Conservation (phyloP, 2,888 invertebrate species). For the Pollenia angustigena region DNA sequence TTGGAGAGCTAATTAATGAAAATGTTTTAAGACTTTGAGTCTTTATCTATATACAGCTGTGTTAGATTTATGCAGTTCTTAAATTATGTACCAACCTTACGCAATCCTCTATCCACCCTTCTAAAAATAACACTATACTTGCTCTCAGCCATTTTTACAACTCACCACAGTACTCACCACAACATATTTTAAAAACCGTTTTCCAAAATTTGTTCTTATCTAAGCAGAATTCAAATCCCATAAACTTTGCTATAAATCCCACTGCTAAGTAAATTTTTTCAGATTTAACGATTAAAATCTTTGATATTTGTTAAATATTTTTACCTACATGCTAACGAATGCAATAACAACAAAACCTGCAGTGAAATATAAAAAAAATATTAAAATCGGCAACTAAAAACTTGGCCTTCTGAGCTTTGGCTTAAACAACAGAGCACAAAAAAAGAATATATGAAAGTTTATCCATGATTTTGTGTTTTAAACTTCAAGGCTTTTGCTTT, state of each 20-base stretch:
- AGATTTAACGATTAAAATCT: slow-evolving; percentile 19
- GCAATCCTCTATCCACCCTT: too few relatives aligned
- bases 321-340: background rate
- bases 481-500: slow-evolving; percentile 48
- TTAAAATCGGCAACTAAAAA: slow-evolving; percentile 1
- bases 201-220: background rate
- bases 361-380: background rate
- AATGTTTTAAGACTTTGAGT: too few relatives aligned
- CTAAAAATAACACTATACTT: too few relatives aligned
- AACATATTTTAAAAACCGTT: background rate
- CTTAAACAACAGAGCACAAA: background rate
- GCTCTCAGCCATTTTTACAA: too few relatives aligned
- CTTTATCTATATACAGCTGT: too few relatives aligned
- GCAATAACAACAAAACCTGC: background rate
- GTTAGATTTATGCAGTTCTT: too few relatives aligned
- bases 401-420: slow-evolving; percentile 27
- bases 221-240: background rate
- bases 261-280: background rate
- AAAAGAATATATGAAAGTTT: slow-evolving; percentile 19
- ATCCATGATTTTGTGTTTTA: slow-evolving; percentile 45
- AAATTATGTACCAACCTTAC: too few relatives aligned
- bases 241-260: background rate
- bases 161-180: too few relatives aligned
- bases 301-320: background rate
- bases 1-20: too few relatives aligned